Percentiles rank a stretch among this genome's conserved stretches.
Evolutionary conservation across 2,888 invertebrate genomes (phyloP).

Genomic region (Drosophila greeni): DNA sequence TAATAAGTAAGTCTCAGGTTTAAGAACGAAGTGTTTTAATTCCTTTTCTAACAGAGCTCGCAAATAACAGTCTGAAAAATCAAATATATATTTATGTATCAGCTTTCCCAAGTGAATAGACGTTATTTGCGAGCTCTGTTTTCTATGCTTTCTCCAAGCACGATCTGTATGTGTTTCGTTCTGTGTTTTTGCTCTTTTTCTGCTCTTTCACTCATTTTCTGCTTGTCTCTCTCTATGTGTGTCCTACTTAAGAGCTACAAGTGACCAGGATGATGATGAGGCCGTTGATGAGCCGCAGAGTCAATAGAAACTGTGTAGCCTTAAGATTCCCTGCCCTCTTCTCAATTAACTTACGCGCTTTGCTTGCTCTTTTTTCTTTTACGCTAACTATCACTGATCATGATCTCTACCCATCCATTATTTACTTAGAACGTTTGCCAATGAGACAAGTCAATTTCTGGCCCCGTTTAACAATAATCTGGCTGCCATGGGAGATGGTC

Average conservation of each 20-base stretch:
- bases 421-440: slow-evolving; percentile 83
- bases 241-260: slow-evolving; percentile 47
- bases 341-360: slow-evolving; percentile 16
- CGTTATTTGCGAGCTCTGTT: slow-evolving; percentile 2
- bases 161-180: slow-evolving; percentile 54
- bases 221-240: slow-evolving; percentile 41
- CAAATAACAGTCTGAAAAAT: no score
- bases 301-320: slow-evolving; percentile 53
- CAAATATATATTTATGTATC: no score
- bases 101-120: no score
- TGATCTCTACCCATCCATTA: slow-evolving; percentile 20
- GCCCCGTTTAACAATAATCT: slow-evolving; percentile 83
- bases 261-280: slow-evolving; percentile 40
- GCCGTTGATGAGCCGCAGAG: slow-evolving; percentile 56
- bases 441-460: slow-evolving; percentile 86
- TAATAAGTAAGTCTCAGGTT: slow-evolving; percentile 83
- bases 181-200: slow-evolving; percentile 58
- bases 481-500: slow-evolving; percentile 59
- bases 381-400: slow-evolving; percentile 35
- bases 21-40: neutral
- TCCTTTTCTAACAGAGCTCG: neutral
- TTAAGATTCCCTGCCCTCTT: slow-evolving; percentile 23
- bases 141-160: slow-evolving; percentile 20
- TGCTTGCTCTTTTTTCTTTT: slow-evolving; percentile 31
- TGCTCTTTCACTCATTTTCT: slow-evolving; percentile 44